Evolutionary conservation across 2,797 vertebrate species (phyloP).

Genomic region (Melanogrammus aeglefinus): DNA sequence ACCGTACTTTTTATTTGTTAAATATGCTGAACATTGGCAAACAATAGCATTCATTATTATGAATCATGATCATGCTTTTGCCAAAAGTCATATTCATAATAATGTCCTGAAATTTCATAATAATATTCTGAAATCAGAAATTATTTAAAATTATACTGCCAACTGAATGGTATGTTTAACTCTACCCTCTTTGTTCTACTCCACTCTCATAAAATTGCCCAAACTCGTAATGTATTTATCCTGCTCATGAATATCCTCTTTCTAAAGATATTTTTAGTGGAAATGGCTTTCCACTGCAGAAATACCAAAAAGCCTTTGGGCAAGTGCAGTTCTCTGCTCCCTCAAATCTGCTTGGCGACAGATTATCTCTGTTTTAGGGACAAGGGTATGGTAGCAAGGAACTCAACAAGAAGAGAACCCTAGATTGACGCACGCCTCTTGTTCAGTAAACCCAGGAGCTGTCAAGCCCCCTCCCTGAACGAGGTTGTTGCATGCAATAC

Average conservation of each 20-base stretch:
- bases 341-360: neutral
- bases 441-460: neutral
- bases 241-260: neutral
- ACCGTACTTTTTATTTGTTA: too few species aligned
- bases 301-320: neutral
- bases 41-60: neutral
- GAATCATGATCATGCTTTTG: neutral
- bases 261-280: neutral
- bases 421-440: neutral
- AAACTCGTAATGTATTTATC: neutral
- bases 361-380: neutral
- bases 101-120: neutral
- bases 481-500: neutral
- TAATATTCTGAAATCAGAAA: neutral
- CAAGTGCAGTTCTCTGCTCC: neutral
- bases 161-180: neutral
- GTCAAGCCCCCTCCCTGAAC: neutral
- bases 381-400: neutral
- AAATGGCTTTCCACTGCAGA: neutral
- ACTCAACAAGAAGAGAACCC: neutral
- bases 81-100: neutral
- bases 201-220: neutral
- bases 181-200: neutral
- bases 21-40: neutral
- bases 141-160: neutral